Conservation (phyloP, 2,888 invertebrate genomes). For the Andricus curvator region DNA sequence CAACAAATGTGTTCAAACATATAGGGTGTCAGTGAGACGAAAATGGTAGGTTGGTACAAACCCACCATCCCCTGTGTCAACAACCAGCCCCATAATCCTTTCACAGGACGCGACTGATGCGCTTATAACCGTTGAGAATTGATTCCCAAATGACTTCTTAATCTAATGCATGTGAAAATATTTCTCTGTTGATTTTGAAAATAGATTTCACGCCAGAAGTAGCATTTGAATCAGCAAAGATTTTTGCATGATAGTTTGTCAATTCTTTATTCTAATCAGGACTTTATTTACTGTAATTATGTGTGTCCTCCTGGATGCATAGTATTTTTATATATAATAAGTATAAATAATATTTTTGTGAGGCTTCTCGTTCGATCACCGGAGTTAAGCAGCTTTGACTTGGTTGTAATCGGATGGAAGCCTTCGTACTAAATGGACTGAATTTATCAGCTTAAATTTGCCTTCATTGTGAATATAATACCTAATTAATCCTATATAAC, state of each 20-base stretch:
- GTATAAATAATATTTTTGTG: too few relatives aligned
- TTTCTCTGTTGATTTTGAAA: background rate
- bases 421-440: too few relatives aligned
- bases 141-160: conserved; percentile 72
- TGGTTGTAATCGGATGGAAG: too few relatives aligned
- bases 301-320: too few relatives aligned
- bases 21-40: conserved; percentile 72
- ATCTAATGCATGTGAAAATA: conserved; percentile 52
- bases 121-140: conserved; percentile 72
- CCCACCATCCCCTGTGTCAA: conserved; percentile 67
- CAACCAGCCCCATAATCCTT: conserved; percentile 72
- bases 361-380: too few relatives aligned
- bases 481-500: too few relatives aligned
- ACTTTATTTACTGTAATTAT: too few relatives aligned
- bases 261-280: background rate
- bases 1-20: conserved; percentile 78
- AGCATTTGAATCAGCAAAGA: background rate
- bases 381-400: too few relatives aligned
- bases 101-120: conserved; percentile 66
- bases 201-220: background rate
- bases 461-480: too few relatives aligned
- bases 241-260: background rate
- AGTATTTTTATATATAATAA: too few relatives aligned
- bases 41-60: conserved; percentile 52
- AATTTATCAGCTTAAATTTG: too few relatives aligned